Evolutionary conservation across 2,888 invertebrate genomes (phyloP), one percentile per base, ranked within the genome.

Genomic region (Diarsia mendica): DNA sequence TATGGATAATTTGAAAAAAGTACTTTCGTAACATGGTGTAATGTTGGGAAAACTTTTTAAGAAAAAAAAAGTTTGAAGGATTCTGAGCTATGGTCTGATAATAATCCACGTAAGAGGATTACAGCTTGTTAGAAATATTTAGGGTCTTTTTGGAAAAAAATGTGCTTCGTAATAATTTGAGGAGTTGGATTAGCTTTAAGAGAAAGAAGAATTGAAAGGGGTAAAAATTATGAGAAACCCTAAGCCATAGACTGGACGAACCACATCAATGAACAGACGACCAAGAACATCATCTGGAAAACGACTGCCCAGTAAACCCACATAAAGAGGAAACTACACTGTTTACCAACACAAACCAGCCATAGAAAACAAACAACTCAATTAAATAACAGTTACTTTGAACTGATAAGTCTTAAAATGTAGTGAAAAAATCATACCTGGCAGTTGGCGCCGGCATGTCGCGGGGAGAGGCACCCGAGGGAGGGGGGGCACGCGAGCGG

Each of bases 391-490:
- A 67, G 79, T 85, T 83, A 83, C 82, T 85, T 78, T 65, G 48
- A 82, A 82, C 69, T 78, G 74, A 85, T 83, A 85, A 60, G 77
- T 79, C 80, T 85, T 73, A 81, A 80, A 83, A 73, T 72, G 85
- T 87, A 87, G 79, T 85, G 75, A 82, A 87, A 90, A 90, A 91
- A 88, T 89, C 69, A 83, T 87, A 86, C 87, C 87, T 88, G 90
- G 89, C 90, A 89, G 90, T 91, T 92, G 94, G 95, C 95, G 95
- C 94, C 95, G 92, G 91, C 90, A 83, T 89, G 93, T 83, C 93
- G 94, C 91, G 90, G 91, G 89, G 87, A 84, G 83, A 87, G 85
- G 72, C 80, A 84, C 81, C 75, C 84, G 82, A 84, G 82, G 83
- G 90, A 91, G 89, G 90, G 91, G 89, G 86, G 91, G 89, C 85